These are phyloP conservation scores for Pomacea canaliculata DNA, from an alignment of 2,888 invertebrate genomes.

Conservation along the genomic window DNA sequence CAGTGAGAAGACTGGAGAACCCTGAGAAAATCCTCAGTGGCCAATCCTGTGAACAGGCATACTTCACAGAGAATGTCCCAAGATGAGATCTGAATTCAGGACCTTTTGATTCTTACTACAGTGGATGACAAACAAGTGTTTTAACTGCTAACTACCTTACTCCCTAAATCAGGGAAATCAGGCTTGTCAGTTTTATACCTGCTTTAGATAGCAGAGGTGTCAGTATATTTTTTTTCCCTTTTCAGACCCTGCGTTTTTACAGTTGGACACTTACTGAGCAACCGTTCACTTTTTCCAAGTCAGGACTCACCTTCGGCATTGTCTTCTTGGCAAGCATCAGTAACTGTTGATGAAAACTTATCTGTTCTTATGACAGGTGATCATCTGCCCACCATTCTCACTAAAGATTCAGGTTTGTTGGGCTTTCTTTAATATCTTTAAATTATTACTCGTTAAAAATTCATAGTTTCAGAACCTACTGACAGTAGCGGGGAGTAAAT, in stretches of 20 bases:
- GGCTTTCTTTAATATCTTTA: neutral
- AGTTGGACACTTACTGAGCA: slow-evolving; percentile 70
- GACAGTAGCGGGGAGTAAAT: no score
- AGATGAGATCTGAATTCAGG: no score
- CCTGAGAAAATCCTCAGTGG: no score
- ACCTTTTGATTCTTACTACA: no score
- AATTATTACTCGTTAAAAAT: neutral
- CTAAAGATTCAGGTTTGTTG: neutral
- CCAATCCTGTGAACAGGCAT: no score
- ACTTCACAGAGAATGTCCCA: no score
- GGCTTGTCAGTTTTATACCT: no score
- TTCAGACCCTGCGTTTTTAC: slow-evolving; percentile 66
- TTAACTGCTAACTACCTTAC: no score
- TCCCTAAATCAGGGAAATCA: no score
- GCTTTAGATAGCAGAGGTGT: no score
- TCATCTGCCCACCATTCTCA: slow-evolving; percentile 32
- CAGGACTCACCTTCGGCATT: slow-evolving; percentile 70
- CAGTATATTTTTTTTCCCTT: neutral
- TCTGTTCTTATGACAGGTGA: slow-evolving; percentile 67
- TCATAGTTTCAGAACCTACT: neutral
- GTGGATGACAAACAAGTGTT: no score
- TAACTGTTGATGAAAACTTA: slow-evolving; percentile 43
- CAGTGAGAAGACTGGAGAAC: no score
- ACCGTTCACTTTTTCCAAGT: slow-evolving; percentile 70
- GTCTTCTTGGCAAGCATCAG: slow-evolving; percentile 69